These are phyloP conservation scores for Lordiphosa clarofinis DNA, from an alignment of 1,140 invertebrate species.

Conservation along the genomic window DNA sequence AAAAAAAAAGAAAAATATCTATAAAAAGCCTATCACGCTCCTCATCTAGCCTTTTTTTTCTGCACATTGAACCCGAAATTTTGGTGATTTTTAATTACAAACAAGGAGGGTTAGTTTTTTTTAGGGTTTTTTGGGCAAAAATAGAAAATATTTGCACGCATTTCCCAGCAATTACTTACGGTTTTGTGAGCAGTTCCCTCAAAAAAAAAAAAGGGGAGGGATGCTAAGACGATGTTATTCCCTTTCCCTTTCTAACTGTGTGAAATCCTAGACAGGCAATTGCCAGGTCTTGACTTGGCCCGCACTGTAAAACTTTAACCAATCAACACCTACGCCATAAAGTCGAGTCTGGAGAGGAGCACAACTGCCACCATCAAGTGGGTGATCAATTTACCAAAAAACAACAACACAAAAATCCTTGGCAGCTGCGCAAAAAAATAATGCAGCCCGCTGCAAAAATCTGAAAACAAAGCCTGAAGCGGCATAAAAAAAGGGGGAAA, in stretches of 20 bases:
- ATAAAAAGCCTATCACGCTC: slow-evolving; percentile 53
- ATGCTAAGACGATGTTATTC: background rate
- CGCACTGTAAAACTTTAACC: slow-evolving; percentile 20
- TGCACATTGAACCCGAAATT: slow-evolving; percentile 58
- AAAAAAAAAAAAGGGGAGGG: background rate
- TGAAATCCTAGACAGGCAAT: slow-evolving; percentile 33
- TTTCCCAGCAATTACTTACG: slow-evolving; percentile 73
- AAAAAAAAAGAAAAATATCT: background rate
- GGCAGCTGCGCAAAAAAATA: slow-evolving; percentile 52
- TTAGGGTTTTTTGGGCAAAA: slow-evolving; percentile 62
- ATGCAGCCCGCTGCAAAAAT: slow-evolving; percentile 49
- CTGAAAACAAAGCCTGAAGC: slow-evolving; percentile 24
- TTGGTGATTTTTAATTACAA: slow-evolving; percentile 60
- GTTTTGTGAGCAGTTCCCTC: slow-evolving; percentile 56
- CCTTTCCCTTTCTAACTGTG: background rate
- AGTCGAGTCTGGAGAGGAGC: slow-evolving; percentile 28
- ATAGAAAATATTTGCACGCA: slow-evolving; percentile 69
- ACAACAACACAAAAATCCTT: slow-evolving; percentile 24
- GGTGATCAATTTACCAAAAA: slow-evolving; percentile 50
- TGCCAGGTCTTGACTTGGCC: slow-evolving; percentile 27
- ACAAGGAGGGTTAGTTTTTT: slow-evolving; percentile 31
- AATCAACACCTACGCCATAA: slow-evolving; percentile 51
- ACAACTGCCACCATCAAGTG: slow-evolving; percentile 25
- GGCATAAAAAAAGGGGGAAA: slow-evolving; percentile 55
- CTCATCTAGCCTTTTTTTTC: slow-evolving; percentile 62